These are phyloP conservation scores for Ectemnius lituratus DNA, from an alignment of 2,888 invertebrate species.

Conservation along the genomic window DNA sequence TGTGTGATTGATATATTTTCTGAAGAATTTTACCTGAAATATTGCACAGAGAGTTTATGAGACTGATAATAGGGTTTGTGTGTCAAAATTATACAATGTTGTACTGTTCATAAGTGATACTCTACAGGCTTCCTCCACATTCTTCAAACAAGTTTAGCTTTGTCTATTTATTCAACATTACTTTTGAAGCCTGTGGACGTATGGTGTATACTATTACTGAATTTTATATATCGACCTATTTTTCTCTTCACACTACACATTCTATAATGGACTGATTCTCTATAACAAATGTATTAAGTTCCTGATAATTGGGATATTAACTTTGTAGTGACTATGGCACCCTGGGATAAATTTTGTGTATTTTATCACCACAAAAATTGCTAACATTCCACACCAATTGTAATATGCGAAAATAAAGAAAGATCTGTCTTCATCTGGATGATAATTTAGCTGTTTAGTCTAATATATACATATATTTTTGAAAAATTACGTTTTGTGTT, in stretches of 20 bases:
- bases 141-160: not conserved
- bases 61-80: constrained; percentile 25
- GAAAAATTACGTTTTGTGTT: constrained; percentile 18
- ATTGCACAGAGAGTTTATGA: constrained; percentile 26
- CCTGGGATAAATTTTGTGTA: too few relatives aligned
- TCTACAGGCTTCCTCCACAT: not conserved
- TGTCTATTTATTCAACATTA: constrained; percentile 12
- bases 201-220: constrained; percentile 31
- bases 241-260: constrained; percentile 40
- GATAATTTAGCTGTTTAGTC: constrained; percentile 12
- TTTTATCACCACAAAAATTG: too few relatives aligned
- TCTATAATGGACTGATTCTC: constrained; percentile 24
- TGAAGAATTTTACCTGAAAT: constrained; percentile 41
- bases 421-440: too few relatives aligned
- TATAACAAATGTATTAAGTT: constrained; percentile 31
- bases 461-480: constrained; percentile 14
- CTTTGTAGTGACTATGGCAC: too few relatives aligned
- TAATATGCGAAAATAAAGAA: too few relatives aligned
- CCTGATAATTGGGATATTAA: constrained; percentile 15
- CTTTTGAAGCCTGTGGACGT: constrained; percentile 31
- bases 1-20: constrained; percentile 46
- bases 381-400: too few relatives aligned
- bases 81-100: constrained; percentile 25
- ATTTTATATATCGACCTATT: constrained; percentile 44
- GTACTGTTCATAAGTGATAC: constrained; percentile 27